A percentile compares a stretch with the other conserved stretches of the same genome.
Conservation (phyloP, 1,140 invertebrate species). For the Polypedilum pembai region DNA sequence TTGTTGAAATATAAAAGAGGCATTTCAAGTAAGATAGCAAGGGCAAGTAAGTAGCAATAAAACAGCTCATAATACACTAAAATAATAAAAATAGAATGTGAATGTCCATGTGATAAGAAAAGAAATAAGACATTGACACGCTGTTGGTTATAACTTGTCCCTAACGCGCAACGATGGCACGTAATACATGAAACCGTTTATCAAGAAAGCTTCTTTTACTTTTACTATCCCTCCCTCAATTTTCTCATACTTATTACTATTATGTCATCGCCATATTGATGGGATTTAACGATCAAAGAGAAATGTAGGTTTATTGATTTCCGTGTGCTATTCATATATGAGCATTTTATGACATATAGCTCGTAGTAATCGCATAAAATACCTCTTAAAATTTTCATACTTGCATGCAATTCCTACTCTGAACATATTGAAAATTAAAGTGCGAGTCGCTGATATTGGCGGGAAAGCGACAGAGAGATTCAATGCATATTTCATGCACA, state of each 20-base stretch:
- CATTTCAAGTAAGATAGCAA: too few species aligned
- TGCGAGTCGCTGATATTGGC: not conserved
- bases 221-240: too few species aligned
- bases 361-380: not conserved
- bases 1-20: too few species aligned
- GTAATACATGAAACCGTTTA: constrained; percentile 4
- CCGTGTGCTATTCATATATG: not conserved
- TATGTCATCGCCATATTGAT: not conserved
- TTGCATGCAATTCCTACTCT: not conserved
- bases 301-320: constrained; percentile 13
- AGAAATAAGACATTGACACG: not conserved
- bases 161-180: not conserved
- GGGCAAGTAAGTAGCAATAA: not conserved
- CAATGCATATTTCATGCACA: constrained; percentile 11
- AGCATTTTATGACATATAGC: not conserved
- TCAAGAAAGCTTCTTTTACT: not conserved
- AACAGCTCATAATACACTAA: not conserved
- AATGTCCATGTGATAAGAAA: not conserved
- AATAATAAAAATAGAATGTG: not conserved
- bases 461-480: not conserved
- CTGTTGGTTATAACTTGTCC: not conserved
- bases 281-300: not conserved
- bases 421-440: not conserved
- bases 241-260: not conserved
- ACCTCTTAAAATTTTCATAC: not conserved